Evolutionary conservation across 2,797 vertebrate species (phyloP).

Genomic region (Hippocampus kuda): DNA sequence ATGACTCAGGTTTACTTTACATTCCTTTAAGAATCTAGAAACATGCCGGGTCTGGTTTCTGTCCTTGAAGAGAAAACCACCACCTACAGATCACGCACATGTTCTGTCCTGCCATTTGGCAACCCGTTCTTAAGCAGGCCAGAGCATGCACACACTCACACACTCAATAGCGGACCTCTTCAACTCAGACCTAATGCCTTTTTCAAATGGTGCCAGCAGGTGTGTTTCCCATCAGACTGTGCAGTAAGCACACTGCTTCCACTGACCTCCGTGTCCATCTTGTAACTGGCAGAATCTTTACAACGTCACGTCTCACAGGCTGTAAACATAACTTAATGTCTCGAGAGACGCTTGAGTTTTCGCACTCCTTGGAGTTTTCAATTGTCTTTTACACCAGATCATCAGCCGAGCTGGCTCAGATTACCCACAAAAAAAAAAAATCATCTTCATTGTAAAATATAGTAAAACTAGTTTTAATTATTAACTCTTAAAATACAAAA

Average conservation of each 20-base stretch:
- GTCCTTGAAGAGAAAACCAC: constrained; percentile 31
- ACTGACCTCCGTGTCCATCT: constrained; percentile 25
- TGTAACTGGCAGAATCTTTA: constrained; percentile 34
- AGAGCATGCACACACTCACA: constrained; percentile 24
- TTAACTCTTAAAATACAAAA: too few relatives aligned
- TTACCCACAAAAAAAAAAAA: neutral
- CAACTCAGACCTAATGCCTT: constrained; percentile 42
- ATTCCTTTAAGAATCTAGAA: constrained; percentile 14
- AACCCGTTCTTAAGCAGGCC: constrained; percentile 24
- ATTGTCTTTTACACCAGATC: neutral
- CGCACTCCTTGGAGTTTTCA: constrained; percentile 8
- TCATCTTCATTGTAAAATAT: too few relatives aligned
- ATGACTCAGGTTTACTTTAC: neutral
- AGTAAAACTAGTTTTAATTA: too few relatives aligned
- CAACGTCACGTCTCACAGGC: neutral
- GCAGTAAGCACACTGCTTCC: constrained; percentile 12
- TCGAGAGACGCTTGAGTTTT: constrained; percentile 15
- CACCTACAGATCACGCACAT: constrained; percentile 30
- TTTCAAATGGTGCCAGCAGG: constrained; percentile 47
- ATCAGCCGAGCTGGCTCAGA: neutral
- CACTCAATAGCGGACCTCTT: constrained; percentile 22
- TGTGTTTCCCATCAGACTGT: constrained; percentile 51
- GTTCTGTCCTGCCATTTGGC: constrained; percentile 38
- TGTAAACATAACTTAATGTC: constrained; percentile 16
- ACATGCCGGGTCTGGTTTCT: constrained; percentile 34